A percentile compares a stretch with the other conserved stretches of the same genome.
Conservation (phyloP, 2,113 vertebrate genomes). For the Psittacus erithacus region DNA sequence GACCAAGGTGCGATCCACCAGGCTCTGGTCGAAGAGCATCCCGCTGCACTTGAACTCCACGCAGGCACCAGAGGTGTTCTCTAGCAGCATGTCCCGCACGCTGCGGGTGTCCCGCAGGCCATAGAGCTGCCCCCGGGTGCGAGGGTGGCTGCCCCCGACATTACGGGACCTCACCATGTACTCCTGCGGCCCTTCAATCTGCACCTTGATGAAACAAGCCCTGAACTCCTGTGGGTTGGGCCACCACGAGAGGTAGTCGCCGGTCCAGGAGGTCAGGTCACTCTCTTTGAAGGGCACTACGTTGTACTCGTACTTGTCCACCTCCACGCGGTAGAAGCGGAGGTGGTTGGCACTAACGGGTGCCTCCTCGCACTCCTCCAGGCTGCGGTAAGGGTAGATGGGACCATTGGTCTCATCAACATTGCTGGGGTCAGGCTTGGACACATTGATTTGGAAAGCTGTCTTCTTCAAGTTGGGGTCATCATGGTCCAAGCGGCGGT, state of each 20-base stretch:
- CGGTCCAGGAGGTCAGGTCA: slow-evolving; percentile 89
- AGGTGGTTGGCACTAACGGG: slow-evolving; percentile 87
- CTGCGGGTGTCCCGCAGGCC: slow-evolving; percentile 94
- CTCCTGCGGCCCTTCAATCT: slow-evolving; percentile 87
- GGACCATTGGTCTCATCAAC: slow-evolving; percentile 87
- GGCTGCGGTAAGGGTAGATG: slow-evolving; percentile 88
- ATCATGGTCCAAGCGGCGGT: slow-evolving; percentile 89
- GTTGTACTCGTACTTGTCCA: slow-evolving; percentile 95
- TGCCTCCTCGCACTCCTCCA: slow-evolving; percentile 87
- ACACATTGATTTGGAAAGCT: slow-evolving; percentile 88
- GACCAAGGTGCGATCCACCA: slow-evolving; percentile 88
- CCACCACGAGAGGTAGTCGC: slow-evolving; percentile 96
- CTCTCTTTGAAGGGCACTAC: slow-evolving; percentile 94
- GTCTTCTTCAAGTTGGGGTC: slow-evolving; percentile 89
- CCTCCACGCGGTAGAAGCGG: slow-evolving; percentile 93
- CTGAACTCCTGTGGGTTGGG: slow-evolving; percentile 97
- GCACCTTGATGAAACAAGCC: slow-evolving; percentile 94
- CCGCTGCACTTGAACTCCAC: slow-evolving; percentile 96
- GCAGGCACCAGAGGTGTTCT: slow-evolving; percentile 85
- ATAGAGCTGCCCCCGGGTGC: slow-evolving; percentile 86
- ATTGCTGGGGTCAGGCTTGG: slow-evolving; percentile 89
- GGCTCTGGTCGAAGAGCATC: slow-evolving; percentile 92
- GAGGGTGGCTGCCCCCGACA: slow-evolving; percentile 84
- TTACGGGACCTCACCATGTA: slow-evolving; percentile 92
- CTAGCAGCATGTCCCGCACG: slow-evolving; percentile 80